Base-by-base conservation (phyloP, 1,140 invertebrate species). In the Zaprionus africanus region DNA sequence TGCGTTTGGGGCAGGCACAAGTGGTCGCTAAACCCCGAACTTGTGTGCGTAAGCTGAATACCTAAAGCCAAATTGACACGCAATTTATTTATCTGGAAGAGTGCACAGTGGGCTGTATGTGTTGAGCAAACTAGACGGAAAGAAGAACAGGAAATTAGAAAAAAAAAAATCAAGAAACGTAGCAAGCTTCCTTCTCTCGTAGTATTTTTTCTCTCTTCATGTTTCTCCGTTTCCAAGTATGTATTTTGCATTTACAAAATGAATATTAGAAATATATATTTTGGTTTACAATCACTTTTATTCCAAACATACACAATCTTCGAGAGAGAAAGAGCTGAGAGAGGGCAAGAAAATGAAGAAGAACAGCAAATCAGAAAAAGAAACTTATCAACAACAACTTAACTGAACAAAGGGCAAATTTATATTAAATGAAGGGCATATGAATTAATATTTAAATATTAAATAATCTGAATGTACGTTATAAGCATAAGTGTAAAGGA, bases 401-500 rank as follows among this genome's bases (percentile, higher is more conserved):
- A 80, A 76, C 77, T 73, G 66, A 82, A 80, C 78, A 78, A 80
- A 77, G 31, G 41, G 68, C 63, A 76, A 75, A 81, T 79, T 76
- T 79, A 71, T 76, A 79, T 79, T 72, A 71, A 81, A 78, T 71
- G 59, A 81, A 59, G 62, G 61, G 73, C 57, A 71, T 76, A 67
- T 65, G 24, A 75, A 70, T 65, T 51, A 76, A 79, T 75, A 84
- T 76, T 83, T 76, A 73, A 82, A 81, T 56, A 84, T 63, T 51
- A 64, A 84, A 73, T 73, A 61, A 60, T 72, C 56, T 72, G 62
- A 66, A 65, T 76, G 64, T 65, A 76, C 51, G 73, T 65, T 72
- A 51, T 77, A 77, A 77, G 75, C 78, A 80, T 75, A 49, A 78
- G 56, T 78, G 64, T 90, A 91, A 74, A 81, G 72, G 66, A 84